A percentile compares a stretch with the other conserved stretches of the same genome.
Evolutionary conservation across 2,888 invertebrate species (phyloP).

Genomic region (Arctia plantaginis): DNA sequence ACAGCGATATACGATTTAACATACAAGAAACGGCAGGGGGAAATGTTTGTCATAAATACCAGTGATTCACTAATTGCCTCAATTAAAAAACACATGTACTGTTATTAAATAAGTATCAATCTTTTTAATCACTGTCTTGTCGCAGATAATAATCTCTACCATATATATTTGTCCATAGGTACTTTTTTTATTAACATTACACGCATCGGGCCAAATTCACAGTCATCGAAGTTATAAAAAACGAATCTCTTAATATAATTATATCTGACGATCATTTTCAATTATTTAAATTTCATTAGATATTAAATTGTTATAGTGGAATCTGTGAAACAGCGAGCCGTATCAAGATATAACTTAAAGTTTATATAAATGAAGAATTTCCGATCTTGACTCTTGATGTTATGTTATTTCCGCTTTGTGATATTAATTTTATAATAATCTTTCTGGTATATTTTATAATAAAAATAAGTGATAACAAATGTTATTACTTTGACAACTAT

Average conservation of each 20-base stretch:
- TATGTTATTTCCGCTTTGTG: constrained; percentile 15
- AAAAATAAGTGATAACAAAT: too few species aligned
- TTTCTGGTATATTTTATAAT: not conserved
- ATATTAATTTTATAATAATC: constrained; percentile 9
- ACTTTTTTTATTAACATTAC: constrained; percentile 2
- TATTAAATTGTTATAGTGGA: constrained; percentile 44
- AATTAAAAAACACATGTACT: not conserved
- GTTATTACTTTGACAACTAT: too few species aligned
- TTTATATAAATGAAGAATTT: constrained; percentile 36
- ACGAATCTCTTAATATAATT: constrained; percentile 41
- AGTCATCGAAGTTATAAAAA: not conserved
- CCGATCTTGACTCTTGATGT: constrained; percentile 16
- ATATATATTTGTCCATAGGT: not conserved
- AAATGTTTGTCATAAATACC: not conserved
- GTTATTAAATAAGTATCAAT: constrained; percentile 2
- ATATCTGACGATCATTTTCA: constrained; percentile 45
- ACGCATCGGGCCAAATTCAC: not conserved
- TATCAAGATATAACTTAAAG: constrained; percentile 37
- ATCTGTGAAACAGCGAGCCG: constrained; percentile 39
- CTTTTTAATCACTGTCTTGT: constrained; percentile 6
- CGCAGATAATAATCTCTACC: constrained; percentile 5
- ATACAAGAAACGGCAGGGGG: not conserved
- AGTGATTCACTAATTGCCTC: not conserved
- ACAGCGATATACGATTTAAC: not conserved
- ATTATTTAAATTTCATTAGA: constrained; percentile 51